A percentile compares a stretch with the other conserved stretches of the same genome.
These are phyloP conservation scores for Ligdia adustata DNA, from an alignment of 2,888 invertebrate genomes.

Conservation along the genomic window DNA sequence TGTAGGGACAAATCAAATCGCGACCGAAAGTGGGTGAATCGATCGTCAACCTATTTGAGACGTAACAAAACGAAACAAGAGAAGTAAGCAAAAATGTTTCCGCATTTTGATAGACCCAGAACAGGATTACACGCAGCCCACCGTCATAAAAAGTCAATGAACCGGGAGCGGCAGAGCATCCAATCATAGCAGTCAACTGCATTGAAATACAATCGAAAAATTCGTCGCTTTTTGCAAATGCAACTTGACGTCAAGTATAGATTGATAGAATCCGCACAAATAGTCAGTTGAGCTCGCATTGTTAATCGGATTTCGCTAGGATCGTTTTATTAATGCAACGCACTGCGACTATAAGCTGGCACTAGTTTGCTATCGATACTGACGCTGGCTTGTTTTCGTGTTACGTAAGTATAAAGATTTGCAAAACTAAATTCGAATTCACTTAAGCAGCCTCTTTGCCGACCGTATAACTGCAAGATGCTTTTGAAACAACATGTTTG, in stretches of 20 bases:
- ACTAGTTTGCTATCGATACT: slow-evolving; percentile 20
- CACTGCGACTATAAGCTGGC: slow-evolving; percentile 42
- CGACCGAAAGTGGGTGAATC: neutral
- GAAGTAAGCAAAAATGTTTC: slow-evolving; percentile 18
- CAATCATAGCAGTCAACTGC: slow-evolving; percentile 30
- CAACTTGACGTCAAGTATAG: slow-evolving; percentile 41
- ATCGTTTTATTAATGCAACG: slow-evolving; percentile 56
- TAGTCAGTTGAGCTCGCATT: slow-evolving; percentile 46
- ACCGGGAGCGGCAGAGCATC: slow-evolving; percentile 25
- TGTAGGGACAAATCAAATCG: too few relatives aligned
- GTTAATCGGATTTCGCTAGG: slow-evolving; percentile 55
- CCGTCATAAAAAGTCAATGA: slow-evolving; percentile 29
- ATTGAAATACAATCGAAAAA: slow-evolving; percentile 33
- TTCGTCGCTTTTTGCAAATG: slow-evolving; percentile 31
- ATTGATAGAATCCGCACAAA: slow-evolving; percentile 48
- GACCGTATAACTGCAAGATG: too few relatives aligned
- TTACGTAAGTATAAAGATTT: neutral
- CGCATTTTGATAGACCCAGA: slow-evolving; percentile 23
- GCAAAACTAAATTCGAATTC: too few relatives aligned
- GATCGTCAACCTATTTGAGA: slow-evolving; percentile 2
- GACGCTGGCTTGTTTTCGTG: neutral
- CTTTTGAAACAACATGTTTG: too few relatives aligned
- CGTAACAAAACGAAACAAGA: slow-evolving; percentile 11
- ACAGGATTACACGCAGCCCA: slow-evolving; percentile 17
- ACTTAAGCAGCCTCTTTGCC: too few relatives aligned